Conservation (phyloP, 2,113 vertebrate genomes). For the Prunella himalayana region DNA sequence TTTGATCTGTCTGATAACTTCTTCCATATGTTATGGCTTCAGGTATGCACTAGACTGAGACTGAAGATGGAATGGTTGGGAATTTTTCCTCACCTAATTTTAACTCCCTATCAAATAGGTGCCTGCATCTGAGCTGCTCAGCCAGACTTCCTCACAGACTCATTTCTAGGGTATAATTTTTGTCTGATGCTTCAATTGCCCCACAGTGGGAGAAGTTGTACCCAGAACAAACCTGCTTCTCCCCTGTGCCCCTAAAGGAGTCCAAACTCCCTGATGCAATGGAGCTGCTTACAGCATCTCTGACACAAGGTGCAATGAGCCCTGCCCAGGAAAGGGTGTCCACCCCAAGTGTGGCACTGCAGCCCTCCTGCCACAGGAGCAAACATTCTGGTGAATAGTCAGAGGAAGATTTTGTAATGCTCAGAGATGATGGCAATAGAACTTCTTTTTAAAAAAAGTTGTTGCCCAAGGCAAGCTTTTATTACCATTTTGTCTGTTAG, state of each 20-base stretch:
- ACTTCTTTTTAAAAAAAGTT: neutral
- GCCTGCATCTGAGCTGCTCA: neutral
- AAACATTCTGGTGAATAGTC: neutral
- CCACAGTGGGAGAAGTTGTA: neutral
- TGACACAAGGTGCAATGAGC: neutral
- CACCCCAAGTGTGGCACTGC: neutral
- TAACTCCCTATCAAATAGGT: neutral
- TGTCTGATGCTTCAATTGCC: neutral
- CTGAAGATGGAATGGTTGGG: neutral
- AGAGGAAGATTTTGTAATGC: neutral
- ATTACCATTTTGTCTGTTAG: neutral
- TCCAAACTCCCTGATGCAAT: neutral
- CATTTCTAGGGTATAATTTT: neutral
- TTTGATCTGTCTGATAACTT: neutral
- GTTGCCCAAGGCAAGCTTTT: slow-evolving; percentile 19
- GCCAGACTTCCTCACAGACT: neutral
- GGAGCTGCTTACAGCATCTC: neutral
- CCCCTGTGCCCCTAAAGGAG: neutral
- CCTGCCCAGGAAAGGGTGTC: neutral
- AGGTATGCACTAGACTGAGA: neutral
- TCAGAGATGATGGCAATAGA: neutral
- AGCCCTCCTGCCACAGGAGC: neutral
- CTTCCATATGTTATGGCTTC: neutral
- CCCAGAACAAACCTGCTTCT: neutral
- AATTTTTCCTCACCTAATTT: neutral